Evolutionary conservation across 2,888 invertebrate genomes (phyloP).

Genomic region (Cosmopolites sordidus): DNA sequence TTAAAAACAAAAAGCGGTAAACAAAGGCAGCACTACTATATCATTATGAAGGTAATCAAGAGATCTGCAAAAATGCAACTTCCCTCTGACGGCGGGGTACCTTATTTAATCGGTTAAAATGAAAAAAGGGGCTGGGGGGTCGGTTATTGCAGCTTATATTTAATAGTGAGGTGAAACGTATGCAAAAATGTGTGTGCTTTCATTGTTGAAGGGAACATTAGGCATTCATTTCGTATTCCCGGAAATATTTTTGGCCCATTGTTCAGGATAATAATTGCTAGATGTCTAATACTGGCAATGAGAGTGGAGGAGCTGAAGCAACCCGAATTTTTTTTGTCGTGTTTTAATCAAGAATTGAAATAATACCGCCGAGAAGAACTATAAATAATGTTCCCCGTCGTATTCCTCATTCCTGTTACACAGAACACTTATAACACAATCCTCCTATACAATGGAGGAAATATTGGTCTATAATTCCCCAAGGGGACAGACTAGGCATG

Average conservation of each 20-base stretch:
- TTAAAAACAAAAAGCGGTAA: constrained; percentile 1
- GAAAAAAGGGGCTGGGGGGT: constrained; percentile 27
- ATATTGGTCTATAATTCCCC: no score
- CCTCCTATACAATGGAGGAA: no score
- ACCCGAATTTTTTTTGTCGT: no score
- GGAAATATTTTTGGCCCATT: constrained; percentile 21
- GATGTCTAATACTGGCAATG: constrained; percentile 13
- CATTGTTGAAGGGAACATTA: constrained; percentile 20
- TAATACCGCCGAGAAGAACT: no score
- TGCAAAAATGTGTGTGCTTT: constrained; percentile 18
- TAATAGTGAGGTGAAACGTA: constrained; percentile 27
- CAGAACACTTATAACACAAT: no score
- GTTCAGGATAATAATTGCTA: constrained; percentile 19
- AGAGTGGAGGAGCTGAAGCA: no score
- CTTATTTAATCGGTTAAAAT: constrained; percentile 4
- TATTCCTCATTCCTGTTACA: no score
- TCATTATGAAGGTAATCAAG: constrained; percentile 1
- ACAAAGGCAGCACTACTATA: not conserved
- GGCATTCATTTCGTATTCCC: constrained; percentile 19
- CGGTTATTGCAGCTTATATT: constrained; percentile 33
- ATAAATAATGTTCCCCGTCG: no score
- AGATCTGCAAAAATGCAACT: not conserved
- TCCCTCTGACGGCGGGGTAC: not conserved
- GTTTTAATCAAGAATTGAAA: no score
- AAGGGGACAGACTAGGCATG: no score